A percentile compares a stretch with the other conserved stretches of the same genome.
Conservation (phyloP, 1,140 invertebrate species). For the Plutomurus gul region DNA sequence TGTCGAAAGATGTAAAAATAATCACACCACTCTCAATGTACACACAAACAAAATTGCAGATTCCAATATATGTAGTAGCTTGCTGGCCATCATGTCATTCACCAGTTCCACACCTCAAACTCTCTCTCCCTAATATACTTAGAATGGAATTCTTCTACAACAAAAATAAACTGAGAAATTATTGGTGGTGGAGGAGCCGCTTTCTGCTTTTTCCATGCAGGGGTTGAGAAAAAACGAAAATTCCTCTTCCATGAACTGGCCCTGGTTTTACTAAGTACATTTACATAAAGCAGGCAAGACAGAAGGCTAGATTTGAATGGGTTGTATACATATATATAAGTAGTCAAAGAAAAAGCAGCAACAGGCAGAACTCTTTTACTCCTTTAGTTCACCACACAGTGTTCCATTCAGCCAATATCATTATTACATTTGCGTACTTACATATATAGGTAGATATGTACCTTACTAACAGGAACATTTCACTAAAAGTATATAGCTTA, state of each 20-base stretch:
- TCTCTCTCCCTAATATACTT: too few relatives aligned
- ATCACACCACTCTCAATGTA: too few relatives aligned
- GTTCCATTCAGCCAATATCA: not conserved
- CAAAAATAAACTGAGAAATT: not conserved
- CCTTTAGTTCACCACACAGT: not conserved
- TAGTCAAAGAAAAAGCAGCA: slow-evolving; percentile 1
- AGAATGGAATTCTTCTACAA: too few relatives aligned
- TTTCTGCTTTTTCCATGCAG: not conserved
- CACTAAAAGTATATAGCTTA: not conserved
- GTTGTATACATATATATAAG: not conserved
- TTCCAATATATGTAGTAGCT: too few relatives aligned
- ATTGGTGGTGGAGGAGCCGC: not conserved
- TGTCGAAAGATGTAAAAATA: too few relatives aligned
- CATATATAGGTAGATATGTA: not conserved
- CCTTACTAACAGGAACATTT: not conserved
- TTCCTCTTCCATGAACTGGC: not conserved
- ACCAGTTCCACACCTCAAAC: too few relatives aligned
- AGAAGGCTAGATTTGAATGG: not conserved
- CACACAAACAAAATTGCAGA: too few relatives aligned
- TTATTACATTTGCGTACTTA: not conserved
- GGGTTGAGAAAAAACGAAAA: not conserved
- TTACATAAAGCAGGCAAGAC: not conserved
- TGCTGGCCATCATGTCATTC: too few relatives aligned
- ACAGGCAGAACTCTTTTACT: slow-evolving; percentile 15
- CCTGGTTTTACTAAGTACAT: not conserved